Base-by-base conservation (phyloP, 2,888 invertebrate species). In the Spisula subtruncata region DNA sequence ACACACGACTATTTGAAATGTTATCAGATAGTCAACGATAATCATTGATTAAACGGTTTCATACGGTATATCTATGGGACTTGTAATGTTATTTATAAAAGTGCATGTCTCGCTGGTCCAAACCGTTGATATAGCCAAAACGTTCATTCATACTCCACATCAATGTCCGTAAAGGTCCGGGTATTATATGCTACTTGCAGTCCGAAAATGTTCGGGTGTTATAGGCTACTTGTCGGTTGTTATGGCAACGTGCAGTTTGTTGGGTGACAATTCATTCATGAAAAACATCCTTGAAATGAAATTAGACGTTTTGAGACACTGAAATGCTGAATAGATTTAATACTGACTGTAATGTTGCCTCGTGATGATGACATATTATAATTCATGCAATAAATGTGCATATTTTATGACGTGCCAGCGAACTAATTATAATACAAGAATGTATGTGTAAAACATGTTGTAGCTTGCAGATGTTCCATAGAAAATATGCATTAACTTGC, bases 21-120 rank as follows among this genome's bases (percentile, higher is more conserved):
- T 80, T 85, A 85, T 85, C 85, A 80, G 80, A 80, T 80, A 85
- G n/a, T 29, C 25, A 54, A 71, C 54, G 79, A 20, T 80, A 80
- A 85, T 85, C 80, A 54, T 80, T 80, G 85, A 85, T 80, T 35
- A 80, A 85, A 80, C 80, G 56, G 80, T 48, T 48, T 60, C 35
- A 80, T 46, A 51, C n/a, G 16, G 32, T 54, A 51, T 48, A 54
- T 75, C 51, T 85, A 79, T 51, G 16, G 75, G 75, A 79, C 35
- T 75, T 25, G 18, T 18, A 35, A n/a, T 56, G 41, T 8, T 41
- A 41, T n/a, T n/a, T n/a, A n/a, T n/a, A n/a, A 2, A 8, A 80
- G n/a, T 32, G 32, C 32, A 71, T 2, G 25, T 46, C 8, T 75
- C 46, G 12, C 1, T 60, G 46, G 32, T 46, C 85, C 8, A 35